These are phyloP conservation scores for Falco cherrug DNA, from an alignment of 2,797 vertebrate species.

Conservation along the genomic window DNA sequence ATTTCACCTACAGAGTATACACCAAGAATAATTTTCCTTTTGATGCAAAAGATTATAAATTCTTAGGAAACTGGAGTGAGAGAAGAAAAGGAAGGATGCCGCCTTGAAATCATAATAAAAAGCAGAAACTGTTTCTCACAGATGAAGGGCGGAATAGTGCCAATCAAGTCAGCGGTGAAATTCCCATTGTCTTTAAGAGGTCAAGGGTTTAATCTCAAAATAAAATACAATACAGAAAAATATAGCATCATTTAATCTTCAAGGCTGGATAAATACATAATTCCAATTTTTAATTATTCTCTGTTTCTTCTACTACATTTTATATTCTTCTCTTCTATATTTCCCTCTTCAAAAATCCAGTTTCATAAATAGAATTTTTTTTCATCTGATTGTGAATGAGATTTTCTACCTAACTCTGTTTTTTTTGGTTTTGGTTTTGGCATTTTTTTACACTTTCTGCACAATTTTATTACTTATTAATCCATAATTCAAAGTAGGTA, in stretches of 20 bases:
- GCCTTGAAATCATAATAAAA: constrained; percentile 30
- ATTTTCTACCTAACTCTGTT: neutral
- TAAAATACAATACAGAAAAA: neutral
- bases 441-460: neutral
- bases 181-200: neutral
- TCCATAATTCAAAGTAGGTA: neutral
- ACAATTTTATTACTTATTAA: neutral
- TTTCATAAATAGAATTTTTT: neutral
- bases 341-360: neutral
- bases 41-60: constrained; percentile 30
- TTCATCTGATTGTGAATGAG: neutral
- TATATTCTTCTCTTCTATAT: neutral
- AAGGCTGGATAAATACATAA: neutral
- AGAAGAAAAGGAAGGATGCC: constrained; percentile 5
- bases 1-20: neutral
- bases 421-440: too few species aligned
- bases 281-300: neutral
- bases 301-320: neutral
- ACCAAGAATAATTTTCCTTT: neutral
- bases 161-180: neutral
- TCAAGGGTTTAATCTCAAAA: neutral
- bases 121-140: neutral
- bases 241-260: neutral
- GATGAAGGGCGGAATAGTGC: neutral
- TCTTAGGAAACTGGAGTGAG: neutral